Conservation (phyloP, 2,888 invertebrate genomes). For the Geophilus truncorum region DNA sequence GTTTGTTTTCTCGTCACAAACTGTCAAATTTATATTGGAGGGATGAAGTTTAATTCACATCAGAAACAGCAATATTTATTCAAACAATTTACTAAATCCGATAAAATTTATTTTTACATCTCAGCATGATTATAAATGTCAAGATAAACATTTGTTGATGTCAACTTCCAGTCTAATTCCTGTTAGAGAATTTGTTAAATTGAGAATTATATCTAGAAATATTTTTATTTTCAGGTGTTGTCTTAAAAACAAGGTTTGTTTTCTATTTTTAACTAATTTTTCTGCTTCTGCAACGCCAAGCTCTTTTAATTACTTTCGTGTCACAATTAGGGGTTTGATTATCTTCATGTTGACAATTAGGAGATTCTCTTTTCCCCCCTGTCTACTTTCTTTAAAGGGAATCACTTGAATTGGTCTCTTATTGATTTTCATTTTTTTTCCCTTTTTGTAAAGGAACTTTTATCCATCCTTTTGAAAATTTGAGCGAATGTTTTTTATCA, state of each 20-base stretch:
- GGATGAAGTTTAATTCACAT: no score
- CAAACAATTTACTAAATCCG: no score
- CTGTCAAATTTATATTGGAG: no score
- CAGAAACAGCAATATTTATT: no score
- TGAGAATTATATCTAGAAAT: no score
- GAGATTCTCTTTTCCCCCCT: not conserved
- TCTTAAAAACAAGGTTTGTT: not conserved
- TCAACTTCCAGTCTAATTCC: no score
- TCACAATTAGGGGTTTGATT: conserved; percentile 4
- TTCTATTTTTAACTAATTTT: not conserved
- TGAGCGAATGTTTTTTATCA: conserved; percentile 12
- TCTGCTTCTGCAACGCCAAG: not conserved
- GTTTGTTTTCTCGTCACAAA: no score
- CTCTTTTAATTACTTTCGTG: not conserved
- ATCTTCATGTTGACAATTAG: not conserved
- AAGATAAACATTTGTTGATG: no score
- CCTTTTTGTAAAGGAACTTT: not conserved
- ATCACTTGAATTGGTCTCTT: not conserved
- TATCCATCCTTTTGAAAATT: not conserved
- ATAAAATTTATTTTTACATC: no score
- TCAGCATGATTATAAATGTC: no score
- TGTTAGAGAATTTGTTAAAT: no score
- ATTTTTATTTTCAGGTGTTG: no score
- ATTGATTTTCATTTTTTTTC: not conserved
- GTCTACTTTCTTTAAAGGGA: not conserved